Evolutionary conservation across 1,140 invertebrate genomes (phyloP).

Genomic region (Dendrolimus kikuchii): DNA sequence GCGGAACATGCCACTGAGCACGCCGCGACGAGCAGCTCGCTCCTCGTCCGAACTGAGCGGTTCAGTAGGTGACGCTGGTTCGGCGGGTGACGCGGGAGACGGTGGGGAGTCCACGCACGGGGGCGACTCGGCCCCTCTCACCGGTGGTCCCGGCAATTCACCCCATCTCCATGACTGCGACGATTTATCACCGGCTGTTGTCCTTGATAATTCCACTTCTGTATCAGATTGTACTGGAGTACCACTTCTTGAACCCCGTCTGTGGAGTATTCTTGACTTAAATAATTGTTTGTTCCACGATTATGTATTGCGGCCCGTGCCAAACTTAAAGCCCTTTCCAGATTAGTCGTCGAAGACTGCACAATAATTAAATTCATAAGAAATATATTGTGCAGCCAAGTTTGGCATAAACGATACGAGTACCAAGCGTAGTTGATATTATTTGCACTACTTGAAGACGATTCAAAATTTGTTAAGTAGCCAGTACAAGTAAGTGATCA

Average conservation of each 20-base stretch:
- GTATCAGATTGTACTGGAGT: constrained; percentile 94
- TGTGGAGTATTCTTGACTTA: constrained; percentile 10
- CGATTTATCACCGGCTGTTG: constrained; percentile 73
- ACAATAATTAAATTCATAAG: too few relatives aligned
- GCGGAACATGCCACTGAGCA: constrained; percentile 92
- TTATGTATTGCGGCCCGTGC: too few relatives aligned
- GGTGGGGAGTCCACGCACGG: constrained; percentile 21
- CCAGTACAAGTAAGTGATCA: too few relatives aligned
- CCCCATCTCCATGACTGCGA: constrained; percentile 96
- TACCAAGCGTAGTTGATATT: too few relatives aligned
- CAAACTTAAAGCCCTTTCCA: too few relatives aligned
- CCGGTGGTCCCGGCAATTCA: constrained; percentile 84
- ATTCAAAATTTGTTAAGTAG: too few relatives aligned
- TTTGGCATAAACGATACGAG: too few relatives aligned
- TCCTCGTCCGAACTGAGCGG: constrained; percentile 63
- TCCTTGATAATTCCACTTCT: constrained; percentile 88
- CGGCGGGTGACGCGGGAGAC: constrained; percentile 34
- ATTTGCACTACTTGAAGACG: too few relatives aligned
- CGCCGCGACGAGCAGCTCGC: constrained; percentile 54
- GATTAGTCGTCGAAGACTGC: too few relatives aligned
- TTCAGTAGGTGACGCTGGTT: constrained; percentile 44
- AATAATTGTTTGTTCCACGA: too few relatives aligned
- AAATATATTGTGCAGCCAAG: too few relatives aligned
- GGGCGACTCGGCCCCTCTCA: constrained; percentile 28
- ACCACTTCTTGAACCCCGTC: constrained; percentile 76